These are phyloP conservation scores for Merodon equestris DNA, from an alignment of 2,888 invertebrate genomes.

Conservation along the genomic window DNA sequence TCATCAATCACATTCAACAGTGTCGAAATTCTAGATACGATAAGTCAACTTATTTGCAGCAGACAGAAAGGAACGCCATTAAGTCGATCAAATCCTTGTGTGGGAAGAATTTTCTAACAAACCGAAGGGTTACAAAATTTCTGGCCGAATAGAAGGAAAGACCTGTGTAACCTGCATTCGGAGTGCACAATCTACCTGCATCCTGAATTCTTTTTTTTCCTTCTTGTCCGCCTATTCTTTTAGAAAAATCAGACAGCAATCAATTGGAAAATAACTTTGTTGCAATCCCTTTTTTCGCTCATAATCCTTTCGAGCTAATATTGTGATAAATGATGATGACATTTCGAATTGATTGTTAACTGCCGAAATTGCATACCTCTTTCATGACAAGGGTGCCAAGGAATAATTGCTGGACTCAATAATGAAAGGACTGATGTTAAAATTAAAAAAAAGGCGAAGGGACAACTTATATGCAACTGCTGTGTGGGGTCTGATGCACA, in stretches of 20 bases:
- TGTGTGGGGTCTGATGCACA: too few species aligned
- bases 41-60: slow-evolving; percentile 35
- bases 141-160: not conserved
- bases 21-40: slow-evolving; percentile 30
- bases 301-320: slow-evolving; percentile 42
- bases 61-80: slow-evolving; percentile 10
- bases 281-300: slow-evolving; percentile 17
- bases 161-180: slow-evolving; percentile 1
- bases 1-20: slow-evolving; percentile 39
- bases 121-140: not conserved
- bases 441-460: too few species aligned
- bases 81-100: not conserved
- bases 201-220: not conserved
- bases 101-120: not conserved
- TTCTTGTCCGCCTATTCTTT: not conserved
- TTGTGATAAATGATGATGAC: slow-evolving; percentile 56
- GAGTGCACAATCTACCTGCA: not conserved
- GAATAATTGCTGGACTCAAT: too few species aligned
- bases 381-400: too few species aligned
- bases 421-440: too few species aligned
- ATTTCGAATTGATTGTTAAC: slow-evolving; percentile 35
- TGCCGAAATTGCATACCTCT: too few species aligned
- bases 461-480: too few species aligned
- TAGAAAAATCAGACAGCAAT: not conserved
- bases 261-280: slow-evolving; percentile 45